These are phyloP conservation scores for Hyperoplus lanceolatus DNA, from an alignment of 2,797 vertebrate genomes.

Conservation along the genomic window DNA sequence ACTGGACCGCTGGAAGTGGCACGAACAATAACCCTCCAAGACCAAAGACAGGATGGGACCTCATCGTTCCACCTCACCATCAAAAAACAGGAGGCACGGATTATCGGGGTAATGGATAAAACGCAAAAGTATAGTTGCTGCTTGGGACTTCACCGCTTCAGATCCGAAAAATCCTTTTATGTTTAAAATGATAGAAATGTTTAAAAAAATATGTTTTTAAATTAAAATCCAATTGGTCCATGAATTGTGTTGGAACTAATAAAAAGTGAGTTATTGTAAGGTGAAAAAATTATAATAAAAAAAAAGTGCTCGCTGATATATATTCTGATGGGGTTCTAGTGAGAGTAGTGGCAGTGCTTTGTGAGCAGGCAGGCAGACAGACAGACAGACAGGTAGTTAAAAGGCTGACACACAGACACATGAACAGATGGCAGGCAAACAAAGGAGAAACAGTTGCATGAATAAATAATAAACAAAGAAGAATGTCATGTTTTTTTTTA, in stretches of 20 bases:
- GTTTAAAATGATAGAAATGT: neutral
- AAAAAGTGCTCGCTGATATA: conserved; percentile 6
- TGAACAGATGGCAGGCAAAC: conserved; percentile 24
- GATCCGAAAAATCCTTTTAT: neutral
- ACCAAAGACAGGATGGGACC: conserved; percentile 26
- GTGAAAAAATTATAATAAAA: neutral
- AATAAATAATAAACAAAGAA: conserved; percentile 9
- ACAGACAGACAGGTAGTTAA: conserved; percentile 17
- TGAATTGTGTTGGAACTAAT: conserved; percentile 37
- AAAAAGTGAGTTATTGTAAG: neutral
- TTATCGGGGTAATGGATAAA: conserved; percentile 1
- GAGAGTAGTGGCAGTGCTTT: conserved; percentile 35
- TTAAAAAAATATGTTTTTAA: neutral
- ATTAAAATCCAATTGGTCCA: conserved; percentile 21
- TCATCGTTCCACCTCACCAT: conserved; percentile 27
- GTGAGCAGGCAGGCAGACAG: conserved; percentile 29
- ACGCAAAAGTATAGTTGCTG: neutral
- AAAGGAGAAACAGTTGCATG: neutral
- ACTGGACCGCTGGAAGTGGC: conserved; percentile 18
- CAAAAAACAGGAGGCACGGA: conserved; percentile 26
- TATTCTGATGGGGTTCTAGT: conserved; percentile 16
- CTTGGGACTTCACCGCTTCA: conserved; percentile 9
- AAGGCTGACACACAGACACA: conserved; percentile 35
- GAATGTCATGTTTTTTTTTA: neutral
- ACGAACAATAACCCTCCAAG: conserved; percentile 43